Evolutionary conservation across 2,888 invertebrate species (phyloP).

Genomic region (Lepidocyrtoides sp.): DNA sequence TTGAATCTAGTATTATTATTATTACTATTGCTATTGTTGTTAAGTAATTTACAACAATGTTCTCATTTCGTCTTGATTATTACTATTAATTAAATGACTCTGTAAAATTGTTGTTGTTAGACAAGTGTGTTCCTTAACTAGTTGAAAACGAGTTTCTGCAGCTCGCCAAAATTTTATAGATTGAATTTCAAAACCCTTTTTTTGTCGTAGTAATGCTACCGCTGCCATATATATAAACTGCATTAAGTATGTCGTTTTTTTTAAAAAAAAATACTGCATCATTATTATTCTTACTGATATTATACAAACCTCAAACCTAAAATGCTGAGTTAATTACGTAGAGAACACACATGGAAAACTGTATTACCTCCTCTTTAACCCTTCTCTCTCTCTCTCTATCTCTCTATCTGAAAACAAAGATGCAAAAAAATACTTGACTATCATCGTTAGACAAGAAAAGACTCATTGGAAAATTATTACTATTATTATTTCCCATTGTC

Average conservation of each 20-base stretch:
- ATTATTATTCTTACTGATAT: slow-evolving; percentile 53
- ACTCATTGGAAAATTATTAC: slow-evolving; percentile 19
- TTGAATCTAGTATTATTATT: slow-evolving; percentile 53
- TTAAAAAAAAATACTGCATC: slow-evolving; percentile 9
- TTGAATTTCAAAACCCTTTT: slow-evolving; percentile 40
- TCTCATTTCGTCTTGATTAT: slow-evolving; percentile 46
- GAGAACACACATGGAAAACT: slow-evolving; percentile 60
- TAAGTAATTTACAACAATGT: slow-evolving; percentile 53
- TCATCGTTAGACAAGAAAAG: neutral
- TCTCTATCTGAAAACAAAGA: neutral
- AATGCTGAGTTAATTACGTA: slow-evolving; percentile 83
- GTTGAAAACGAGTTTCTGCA: slow-evolving; percentile 36
- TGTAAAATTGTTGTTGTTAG: slow-evolving; percentile 24
- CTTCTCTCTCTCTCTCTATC: neutral
- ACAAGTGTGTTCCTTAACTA: slow-evolving; percentile 71
- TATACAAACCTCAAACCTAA: slow-evolving; percentile 79
- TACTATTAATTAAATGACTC: slow-evolving; percentile 26
- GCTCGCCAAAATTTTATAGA: slow-evolving; percentile 37
- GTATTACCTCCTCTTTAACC: slow-evolving; percentile 21
- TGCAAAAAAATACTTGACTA: neutral
- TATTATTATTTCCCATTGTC: neutral
- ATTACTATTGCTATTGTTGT: slow-evolving; percentile 17
- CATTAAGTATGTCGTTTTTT: slow-evolving; percentile 42
- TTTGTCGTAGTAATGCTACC: slow-evolving; percentile 72
- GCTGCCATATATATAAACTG: slow-evolving; percentile 59